phyloP scores from a whole-genome alignment of 2,113 vertebrate species.

The Todiramphus saurophagus region DNA sequence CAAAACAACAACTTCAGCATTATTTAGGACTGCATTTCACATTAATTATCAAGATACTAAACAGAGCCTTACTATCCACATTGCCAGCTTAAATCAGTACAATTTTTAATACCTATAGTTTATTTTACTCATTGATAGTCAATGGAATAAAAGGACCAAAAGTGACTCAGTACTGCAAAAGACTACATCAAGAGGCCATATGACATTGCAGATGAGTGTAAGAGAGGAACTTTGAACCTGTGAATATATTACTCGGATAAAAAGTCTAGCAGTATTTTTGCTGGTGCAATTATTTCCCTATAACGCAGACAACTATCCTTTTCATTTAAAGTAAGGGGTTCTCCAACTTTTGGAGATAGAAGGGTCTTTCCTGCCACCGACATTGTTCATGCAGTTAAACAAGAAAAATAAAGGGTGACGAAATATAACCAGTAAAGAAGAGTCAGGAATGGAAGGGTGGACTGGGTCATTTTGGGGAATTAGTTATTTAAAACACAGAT shows the following conservation, averaged over 20 bases:
- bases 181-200: background rate
- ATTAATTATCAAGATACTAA: background rate
- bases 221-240: background rate
- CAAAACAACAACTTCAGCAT: background rate
- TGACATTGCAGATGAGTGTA: background rate
- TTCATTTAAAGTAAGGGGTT: background rate
- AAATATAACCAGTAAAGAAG: background rate
- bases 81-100: background rate
- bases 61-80: background rate
- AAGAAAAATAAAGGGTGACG: background rate
- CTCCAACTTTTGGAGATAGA: background rate
- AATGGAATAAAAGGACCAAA: background rate
- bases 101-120: background rate
- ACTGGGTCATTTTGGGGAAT: background rate
- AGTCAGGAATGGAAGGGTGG: background rate
- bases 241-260: background rate
- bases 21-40: background rate
- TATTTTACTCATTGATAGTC: background rate
- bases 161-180: background rate
- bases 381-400: background rate
- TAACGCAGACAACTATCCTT: background rate
- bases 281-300: background rate
- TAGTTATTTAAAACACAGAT: background rate
- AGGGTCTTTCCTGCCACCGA: rapidly evolving
- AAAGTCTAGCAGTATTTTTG: background rate